phyloP scores from a whole-genome alignment of 2,888 invertebrate genomes.

The Boloria selene region DNA sequence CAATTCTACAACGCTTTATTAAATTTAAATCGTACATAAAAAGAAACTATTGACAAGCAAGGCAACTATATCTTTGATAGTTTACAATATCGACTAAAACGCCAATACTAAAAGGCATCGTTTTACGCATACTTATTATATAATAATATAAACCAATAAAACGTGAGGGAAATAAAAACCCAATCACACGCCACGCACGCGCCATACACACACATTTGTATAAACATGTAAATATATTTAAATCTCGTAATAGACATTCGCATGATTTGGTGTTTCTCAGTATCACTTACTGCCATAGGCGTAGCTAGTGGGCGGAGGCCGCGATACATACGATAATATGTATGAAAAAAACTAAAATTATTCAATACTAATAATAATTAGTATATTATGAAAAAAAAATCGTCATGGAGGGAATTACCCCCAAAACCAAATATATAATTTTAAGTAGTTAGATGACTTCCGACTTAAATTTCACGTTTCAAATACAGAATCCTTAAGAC shows the following conservation, averaged over 20 bases:
- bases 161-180: constrained; percentile 59
- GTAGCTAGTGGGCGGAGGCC: constrained; percentile 10
- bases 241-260: constrained; percentile 44
- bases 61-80: too few species aligned
- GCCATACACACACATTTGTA: constrained; percentile 38
- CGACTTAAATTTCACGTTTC: too few species aligned
- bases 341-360: too few species aligned
- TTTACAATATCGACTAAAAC: too few species aligned
- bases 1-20: neutral
- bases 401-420: too few species aligned
- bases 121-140: constrained; percentile 11
- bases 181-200: constrained; percentile 42
- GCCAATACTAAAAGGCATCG: constrained; percentile 1
- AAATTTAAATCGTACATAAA: neutral
- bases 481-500: too few species aligned
- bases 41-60: too few species aligned
- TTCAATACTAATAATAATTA: too few species aligned
- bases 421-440: too few species aligned
- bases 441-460: too few species aligned
- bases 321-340: too few species aligned
- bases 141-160: constrained; percentile 41
- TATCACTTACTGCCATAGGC: constrained; percentile 25
- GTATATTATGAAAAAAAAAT: too few species aligned
- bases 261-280: constrained; percentile 45
- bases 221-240: constrained; percentile 49